These are phyloP conservation scores for Megalurothrips usitatus DNA, from an alignment of 2,888 invertebrate genomes.

Conservation along the genomic window DNA sequence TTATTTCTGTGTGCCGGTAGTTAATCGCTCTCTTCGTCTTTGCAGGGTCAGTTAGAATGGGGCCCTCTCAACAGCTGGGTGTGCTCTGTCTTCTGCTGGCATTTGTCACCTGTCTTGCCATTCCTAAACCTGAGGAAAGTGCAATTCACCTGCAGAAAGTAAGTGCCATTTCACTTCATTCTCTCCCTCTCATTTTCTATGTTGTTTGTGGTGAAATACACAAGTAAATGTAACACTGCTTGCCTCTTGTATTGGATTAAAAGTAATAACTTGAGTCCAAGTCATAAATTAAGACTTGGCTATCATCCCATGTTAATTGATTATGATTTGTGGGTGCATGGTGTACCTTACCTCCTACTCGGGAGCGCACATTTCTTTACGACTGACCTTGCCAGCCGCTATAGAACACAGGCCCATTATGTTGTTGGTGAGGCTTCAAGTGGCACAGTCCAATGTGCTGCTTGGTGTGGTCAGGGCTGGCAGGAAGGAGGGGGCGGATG, in stretches of 20 bases:
- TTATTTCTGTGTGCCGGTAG: not conserved
- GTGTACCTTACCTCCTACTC: not conserved
- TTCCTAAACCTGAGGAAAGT: slow-evolving; percentile 68
- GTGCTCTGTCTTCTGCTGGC: slow-evolving; percentile 15
- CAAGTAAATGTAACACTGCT: not conserved
- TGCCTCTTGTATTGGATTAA: no score
- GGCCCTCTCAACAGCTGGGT: not conserved
- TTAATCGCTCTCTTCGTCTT: not conserved
- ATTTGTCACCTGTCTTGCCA: slow-evolving; percentile 49
- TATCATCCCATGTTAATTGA: not conserved
- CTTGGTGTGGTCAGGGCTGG: not conserved
- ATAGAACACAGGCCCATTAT: not conserved
- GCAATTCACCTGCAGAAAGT: slow-evolving; percentile 3
- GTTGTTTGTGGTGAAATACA: not conserved
- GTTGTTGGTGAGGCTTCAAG: not conserved
- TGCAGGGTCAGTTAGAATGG: not conserved
- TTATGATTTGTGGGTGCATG: not conserved
- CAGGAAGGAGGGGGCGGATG: not conserved
- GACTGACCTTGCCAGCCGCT: no score
- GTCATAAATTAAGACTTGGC: not conserved
- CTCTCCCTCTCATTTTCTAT: not conserved
- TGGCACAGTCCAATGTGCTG: not conserved
- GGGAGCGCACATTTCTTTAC: not conserved
- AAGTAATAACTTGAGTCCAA: not conserved
- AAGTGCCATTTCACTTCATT: not conserved